Evolutionary conservation across 2,113 vertebrate genomes (phyloP), one percentile per base, ranked within the genome.

Genomic region (Mustelus asterias): DNA sequence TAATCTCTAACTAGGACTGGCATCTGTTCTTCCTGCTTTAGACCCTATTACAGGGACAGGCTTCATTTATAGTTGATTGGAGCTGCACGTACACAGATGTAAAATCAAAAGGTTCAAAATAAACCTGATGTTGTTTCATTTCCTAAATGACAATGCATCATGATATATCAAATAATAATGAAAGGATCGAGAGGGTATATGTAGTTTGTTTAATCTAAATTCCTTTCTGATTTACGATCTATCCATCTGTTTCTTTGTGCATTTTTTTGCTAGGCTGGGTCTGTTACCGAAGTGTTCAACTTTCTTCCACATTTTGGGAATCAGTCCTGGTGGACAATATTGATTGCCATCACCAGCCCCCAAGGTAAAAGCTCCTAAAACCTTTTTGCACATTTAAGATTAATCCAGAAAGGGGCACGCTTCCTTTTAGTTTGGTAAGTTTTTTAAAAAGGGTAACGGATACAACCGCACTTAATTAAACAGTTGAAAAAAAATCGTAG

Each of bases 11-110:
- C 94, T 72, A 54, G 41, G 44, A 95, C 24, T 95, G 94, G 94
- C 94, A 95, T 95, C 94, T 95, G 94, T 95, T 95, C 94, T 72
- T 95, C 94, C 65, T 95, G 69, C 94, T 95, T 95, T 95, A 72
- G 41, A 95, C 94, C 69, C 69, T 95, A 95, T 76, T 72, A 37
- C 94, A 54, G 94, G 4, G 69, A 48, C 94, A 33, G 67, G 41
- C 37, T 76, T 95, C 94, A 95, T 33, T 95, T 95, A 29, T 26
- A 95, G 41, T 33, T 95, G 67, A 70, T 95, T 95, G 94, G 37
- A 70, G 54, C 69, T 48, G 69, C 67, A 54, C 9, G 13, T 95
- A 54, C 65, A 4, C 37, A 95, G 41, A 95, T 72, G 69, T 72
- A 95, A 95, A 76, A 95, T 44, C 67, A 29, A 72, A 69, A 95